Base-by-base conservation (phyloP, 2,888 invertebrate species). In the Pecten maximus region DNA sequence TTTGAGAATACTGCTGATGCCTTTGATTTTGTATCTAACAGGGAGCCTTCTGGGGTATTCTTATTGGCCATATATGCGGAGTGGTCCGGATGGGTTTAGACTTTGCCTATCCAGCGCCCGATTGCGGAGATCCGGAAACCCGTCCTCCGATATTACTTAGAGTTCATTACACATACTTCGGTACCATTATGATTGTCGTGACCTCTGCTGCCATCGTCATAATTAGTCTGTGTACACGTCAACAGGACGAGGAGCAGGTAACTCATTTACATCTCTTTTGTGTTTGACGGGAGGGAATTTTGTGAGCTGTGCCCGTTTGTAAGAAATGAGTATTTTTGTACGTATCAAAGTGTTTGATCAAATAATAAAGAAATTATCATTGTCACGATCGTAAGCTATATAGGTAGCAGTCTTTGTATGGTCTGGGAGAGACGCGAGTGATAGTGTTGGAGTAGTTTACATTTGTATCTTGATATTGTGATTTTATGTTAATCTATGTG, bases 21-120 rank as follows among this genome's bases (percentile, higher is more conserved):
- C 19, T 6, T n/a, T n/a, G n/a, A 8, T 74, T 74, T 74, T 39
- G 19, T 54, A 60, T 74, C 35, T 90, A 88, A 23, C 91, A 95
- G 95, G 97, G 97, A 23, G 97, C 97, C 15, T 97, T 97, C 94
- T 97, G 96, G 96, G 96, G 97, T 1, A 95, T 97, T 60, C 93
- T 97, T 91, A 92, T 94, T 8, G 97, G 97, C 8, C 96, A 97
- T 92, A 87, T 95, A 0, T 95, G 96, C 88, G 97, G 97, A 35
- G 91, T 97, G 0, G 94, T 95, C 28, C 95, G 97, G 50, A 97
- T 97, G 97, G 94, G 96, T 8, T 92, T 97, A 90, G 97, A 97
- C 91, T 97, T 97, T 91, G 93, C 95, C n/a, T 97, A 96, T 92
- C 95, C 95, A 1, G 96, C 96, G 74, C 97, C 97, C 2, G 92